Evolutionary conservation across 2,113 vertebrate species (phyloP), one percentile per base, ranked within the genome.

Genomic region (Psettodes erumei): DNA sequence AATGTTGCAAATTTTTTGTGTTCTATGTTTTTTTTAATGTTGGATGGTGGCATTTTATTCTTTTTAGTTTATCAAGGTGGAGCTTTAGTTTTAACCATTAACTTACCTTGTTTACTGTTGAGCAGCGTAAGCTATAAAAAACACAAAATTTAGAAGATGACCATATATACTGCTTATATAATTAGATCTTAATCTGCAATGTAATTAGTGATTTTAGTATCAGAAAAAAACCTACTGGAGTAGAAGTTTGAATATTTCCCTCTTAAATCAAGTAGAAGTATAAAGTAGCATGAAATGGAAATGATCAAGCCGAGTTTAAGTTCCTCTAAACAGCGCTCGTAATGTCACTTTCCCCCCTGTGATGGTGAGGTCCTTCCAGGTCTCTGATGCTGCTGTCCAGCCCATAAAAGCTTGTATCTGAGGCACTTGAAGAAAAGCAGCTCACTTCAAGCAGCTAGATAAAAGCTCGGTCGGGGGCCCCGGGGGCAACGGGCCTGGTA

Each of bases 361-460:
- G n/a, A n/a, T 10, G 35, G 19, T 37, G 62, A 58, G 48, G 66
- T 58, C 55, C 28, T 40, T 13, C 28, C 28, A 43, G 40, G 30
- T 59, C 33, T 65, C 45, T 30, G 69, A 72, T 76, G 58, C 63
- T 54, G 28, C 56, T 0, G 0, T 76, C 32, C 2, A 33, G 32
- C 27, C 18, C 35, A 23, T 59, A 32, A 54, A 68, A 21, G 42
- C 62, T 79, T 40, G 2, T 50, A 65, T 69, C 28, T 58, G 75
- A 65, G 27, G 59, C 35, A 53, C 27, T 42, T 56, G 65, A 66
- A 42, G 51, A 76, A 76, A 56, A 63, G 74, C 66, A 76, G 65
- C 53, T 64, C 71, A 33, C 55, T 8, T 43, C 71, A 82, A 79
- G 40, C 28, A 56, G 71, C 2, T 68, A 50, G 82, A 80, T 79